Evolutionary conservation across 2,888 invertebrate species (phyloP).

Genomic region (Geophilus truncorum): DNA sequence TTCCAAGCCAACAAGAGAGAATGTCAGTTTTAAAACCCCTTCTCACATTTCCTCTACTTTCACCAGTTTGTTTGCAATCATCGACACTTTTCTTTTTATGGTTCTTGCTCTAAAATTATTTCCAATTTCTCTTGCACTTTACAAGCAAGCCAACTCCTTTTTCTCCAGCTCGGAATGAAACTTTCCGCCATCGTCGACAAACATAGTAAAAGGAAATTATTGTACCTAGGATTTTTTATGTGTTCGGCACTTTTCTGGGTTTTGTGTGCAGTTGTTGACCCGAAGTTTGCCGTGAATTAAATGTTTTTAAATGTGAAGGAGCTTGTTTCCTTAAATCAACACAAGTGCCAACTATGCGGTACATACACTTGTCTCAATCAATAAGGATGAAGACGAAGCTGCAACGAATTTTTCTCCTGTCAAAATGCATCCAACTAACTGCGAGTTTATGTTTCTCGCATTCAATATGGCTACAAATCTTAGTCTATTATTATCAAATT

Average conservation of each 20-base stretch:
- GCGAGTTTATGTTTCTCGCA: background rate
- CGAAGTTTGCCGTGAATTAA: background rate
- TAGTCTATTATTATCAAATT: constrained; percentile 25
- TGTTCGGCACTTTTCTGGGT: background rate
- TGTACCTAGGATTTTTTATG: background rate
- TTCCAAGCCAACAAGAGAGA: constrained; percentile 21
- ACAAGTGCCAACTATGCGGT: background rate
- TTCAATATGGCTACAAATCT: constrained; percentile 17
- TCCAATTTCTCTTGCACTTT: constrained; percentile 15
- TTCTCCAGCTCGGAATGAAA: background rate
- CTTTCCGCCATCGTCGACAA: background rate
- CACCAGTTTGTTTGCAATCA: constrained; percentile 27
- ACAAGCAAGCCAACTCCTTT: background rate
- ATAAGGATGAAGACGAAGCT: background rate
- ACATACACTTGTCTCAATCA: constrained; percentile 22
- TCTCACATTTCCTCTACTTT: constrained; percentile 19
- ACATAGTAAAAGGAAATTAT: background rate
- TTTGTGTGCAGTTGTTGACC: constrained; percentile 10
- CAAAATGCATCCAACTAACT: background rate
- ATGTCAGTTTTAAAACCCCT: constrained; percentile 25
- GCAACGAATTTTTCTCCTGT: background rate
- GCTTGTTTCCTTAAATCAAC: constrained; percentile 24
- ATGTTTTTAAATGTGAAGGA: background rate
- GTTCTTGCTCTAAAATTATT: constrained; percentile 19
- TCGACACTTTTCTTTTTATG: constrained; percentile 27